phyloP scores from a whole-genome alignment of 1,140 invertebrate genomes.

The Drosophila ogumai region DNA sequence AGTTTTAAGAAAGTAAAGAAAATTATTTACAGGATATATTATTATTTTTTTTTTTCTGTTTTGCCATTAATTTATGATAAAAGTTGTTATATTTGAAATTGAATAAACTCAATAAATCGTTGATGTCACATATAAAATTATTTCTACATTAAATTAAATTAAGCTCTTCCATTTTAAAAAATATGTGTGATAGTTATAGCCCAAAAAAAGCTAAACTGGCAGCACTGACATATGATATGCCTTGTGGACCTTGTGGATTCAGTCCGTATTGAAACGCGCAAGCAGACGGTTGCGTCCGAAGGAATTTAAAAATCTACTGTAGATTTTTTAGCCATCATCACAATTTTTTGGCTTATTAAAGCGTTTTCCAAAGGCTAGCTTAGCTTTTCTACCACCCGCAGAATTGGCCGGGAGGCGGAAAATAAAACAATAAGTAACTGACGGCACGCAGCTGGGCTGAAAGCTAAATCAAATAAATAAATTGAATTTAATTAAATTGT shows the following conservation, averaged over 20 bases:
- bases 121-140: too few species aligned
- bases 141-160: too few species aligned
- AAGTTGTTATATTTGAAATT: too few species aligned
- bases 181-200: background rate
- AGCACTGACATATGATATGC: background rate
- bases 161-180: too few species aligned
- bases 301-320: background rate
- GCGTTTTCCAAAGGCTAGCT: background rate
- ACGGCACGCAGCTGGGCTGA: background rate
- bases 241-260: background rate
- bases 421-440: slow-evolving; percentile 15
- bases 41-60: too few species aligned
- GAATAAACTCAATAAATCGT: too few species aligned
- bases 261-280: background rate
- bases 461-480: slow-evolving; percentile 1
- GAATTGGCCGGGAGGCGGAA: slow-evolving; percentile 18
- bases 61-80: too few species aligned
- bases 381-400: background rate
- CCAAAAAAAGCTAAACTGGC: background rate
- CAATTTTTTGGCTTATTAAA: background rate
- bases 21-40: too few species aligned
- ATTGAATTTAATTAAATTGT: background rate
- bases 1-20: too few species aligned
- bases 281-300: background rate
- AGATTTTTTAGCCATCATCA: background rate